Conservation (phyloP, 2,797 vertebrate genomes). For the Pipistrellus pygmaeus region DNA sequence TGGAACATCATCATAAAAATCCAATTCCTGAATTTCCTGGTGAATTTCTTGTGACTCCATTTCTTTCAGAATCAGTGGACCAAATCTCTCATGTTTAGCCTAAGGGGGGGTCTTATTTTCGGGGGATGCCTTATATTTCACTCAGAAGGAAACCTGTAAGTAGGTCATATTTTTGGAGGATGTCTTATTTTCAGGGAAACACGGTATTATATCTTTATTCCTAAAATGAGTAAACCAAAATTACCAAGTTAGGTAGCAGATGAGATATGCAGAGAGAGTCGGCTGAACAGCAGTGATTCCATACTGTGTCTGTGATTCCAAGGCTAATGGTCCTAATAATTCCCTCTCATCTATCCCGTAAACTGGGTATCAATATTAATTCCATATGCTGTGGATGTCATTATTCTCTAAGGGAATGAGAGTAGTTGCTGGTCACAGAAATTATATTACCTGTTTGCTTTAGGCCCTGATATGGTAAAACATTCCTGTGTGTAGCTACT, state of each 20-base stretch:
- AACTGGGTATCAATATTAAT: neutral
- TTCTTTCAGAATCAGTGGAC: no score
- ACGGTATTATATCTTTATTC: neutral
- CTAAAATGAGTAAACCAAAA: neutral
- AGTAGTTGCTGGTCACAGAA: neutral
- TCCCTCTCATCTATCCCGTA: neutral
- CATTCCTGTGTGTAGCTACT: neutral
- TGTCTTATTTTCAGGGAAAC: no score
- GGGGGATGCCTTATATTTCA: no score
- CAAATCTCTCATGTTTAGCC: no score
- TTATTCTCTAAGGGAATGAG: neutral
- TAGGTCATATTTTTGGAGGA: no score
- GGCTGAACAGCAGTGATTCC: neutral
- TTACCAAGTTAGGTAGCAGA: neutral
- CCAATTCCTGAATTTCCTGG: no score
- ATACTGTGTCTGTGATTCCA: neutral
- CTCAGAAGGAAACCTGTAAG: no score
- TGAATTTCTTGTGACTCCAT: no score
- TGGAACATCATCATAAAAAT: no score
- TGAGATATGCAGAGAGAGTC: neutral
- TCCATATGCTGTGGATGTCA: neutral
- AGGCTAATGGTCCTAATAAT: neutral
- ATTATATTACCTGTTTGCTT: neutral
- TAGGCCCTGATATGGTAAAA: neutral
- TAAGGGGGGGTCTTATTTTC: no score